These are phyloP conservation scores for Lytechinus pictus DNA, from an alignment of 35 echinoderm and acorn worm genomes.

Conservation along the genomic window DNA sequence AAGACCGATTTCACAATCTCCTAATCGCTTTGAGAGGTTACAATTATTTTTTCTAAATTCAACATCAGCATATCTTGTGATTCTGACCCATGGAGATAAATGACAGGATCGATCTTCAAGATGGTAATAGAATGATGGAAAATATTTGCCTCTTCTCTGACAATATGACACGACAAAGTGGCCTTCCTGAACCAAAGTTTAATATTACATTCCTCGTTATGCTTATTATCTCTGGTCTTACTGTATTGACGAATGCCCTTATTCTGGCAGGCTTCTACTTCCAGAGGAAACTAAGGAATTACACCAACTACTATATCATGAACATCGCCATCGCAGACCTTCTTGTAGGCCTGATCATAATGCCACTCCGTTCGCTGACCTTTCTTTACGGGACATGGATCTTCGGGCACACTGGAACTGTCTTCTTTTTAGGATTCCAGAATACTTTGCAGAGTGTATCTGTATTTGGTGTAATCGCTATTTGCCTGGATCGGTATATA, in stretches of 20 bases:
- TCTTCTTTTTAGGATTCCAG: conserved; percentile 23
- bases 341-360: not conserved
- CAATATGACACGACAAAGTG: not conserved
- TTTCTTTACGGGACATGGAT: not conserved
- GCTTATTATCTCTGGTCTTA: not conserved
- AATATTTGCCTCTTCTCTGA: not conserved
- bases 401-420: not conserved
- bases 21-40: not conserved
- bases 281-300: not conserved
- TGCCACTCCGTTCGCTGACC: conserved; percentile 1
- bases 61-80: not conserved
- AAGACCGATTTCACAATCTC: too few relatives aligned
- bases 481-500: conserved; percentile 55
- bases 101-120: not conserved
- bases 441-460: conserved; percentile 16
- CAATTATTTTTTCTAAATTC: not conserved
- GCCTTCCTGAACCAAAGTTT: not conserved
- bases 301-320: not conserved
- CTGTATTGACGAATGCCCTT: not conserved
- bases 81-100: not conserved
- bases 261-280: not conserved
- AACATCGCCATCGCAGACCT: not conserved
- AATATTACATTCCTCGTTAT: not conserved
- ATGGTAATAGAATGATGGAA: not conserved
- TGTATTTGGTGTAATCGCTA: conserved; percentile 21